Conservation (phyloP, 2,888 invertebrate species). For the Trachelus tabidus region DNA sequence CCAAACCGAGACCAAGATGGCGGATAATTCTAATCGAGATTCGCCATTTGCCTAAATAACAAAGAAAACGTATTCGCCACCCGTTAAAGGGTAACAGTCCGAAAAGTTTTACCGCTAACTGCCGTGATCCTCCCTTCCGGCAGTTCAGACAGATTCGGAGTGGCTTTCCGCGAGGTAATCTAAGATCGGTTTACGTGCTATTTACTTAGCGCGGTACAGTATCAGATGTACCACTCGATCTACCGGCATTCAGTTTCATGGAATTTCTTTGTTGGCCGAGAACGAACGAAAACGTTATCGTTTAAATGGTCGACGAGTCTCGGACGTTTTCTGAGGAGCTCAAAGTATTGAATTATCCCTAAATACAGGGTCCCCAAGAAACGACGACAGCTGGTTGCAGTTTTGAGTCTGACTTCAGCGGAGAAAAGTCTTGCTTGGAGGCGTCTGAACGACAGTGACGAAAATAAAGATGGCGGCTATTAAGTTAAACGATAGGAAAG, state of each 20-base stretch:
- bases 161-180: background rate
- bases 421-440: too few species aligned
- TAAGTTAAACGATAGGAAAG: background rate
- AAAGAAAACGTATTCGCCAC: constrained; percentile 43
- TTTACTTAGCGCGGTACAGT: background rate
- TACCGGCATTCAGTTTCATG: background rate
- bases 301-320: background rate
- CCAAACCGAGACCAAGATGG: background rate
- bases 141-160: background rate
- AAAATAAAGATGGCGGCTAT: background rate
- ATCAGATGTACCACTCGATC: too few species aligned
- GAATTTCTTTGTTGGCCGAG: background rate
- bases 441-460: background rate
- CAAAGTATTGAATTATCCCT: background rate
- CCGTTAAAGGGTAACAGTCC: constrained; percentile 25
- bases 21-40: background rate
- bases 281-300: background rate
- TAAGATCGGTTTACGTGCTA: background rate
- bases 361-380: background rate
- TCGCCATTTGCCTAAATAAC: constrained; percentile 37
- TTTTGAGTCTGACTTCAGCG: background rate
- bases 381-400: background rate
- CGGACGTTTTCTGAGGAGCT: background rate
- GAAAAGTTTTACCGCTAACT: constrained; percentile 33
- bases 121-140: background rate